Evolutionary conservation across 2,113 vertebrate genomes (phyloP), one percentile per base, ranked within the genome.

Genomic region (Catharus bicknelli): DNA sequence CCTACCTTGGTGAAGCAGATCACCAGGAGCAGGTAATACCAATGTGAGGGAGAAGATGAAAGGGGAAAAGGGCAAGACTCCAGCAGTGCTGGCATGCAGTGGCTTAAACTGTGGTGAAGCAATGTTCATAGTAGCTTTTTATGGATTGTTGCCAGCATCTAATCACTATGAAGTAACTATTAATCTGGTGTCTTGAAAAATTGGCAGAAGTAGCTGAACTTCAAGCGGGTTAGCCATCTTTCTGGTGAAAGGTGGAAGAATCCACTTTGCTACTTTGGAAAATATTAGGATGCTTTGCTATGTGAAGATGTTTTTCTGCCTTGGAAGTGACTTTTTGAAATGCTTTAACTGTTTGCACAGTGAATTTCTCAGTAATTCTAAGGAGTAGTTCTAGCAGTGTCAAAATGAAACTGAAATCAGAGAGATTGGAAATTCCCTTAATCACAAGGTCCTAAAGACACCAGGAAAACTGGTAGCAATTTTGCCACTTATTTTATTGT

Each of bases 131-230:
- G 47, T 55, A 1, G 6, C 26, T 43, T 80, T 30, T 67, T 85
- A 48, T 75, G 90, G 57, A 40, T 79, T 64, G 38, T 61, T 91
- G 63, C 58, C 50, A 69, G 9, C 25, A 40, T 91, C 42, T 83
- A 66, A 76, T 83, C 30, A 32, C n/a, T 47, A 8, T 57, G 59
- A 73, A 67, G 81, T 84, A 83, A 91, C 91, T 68, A 68, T 5
- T 30, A 87, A 84, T 47, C 23, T 75, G 48, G 30, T 50, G 21
- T 68, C 62, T 57, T 72, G 32, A 75, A 67, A 63, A 87, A 67
- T 27, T 72, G 85, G n/a, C 70, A 88, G 58, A 51, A 91, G 15
- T 63, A 95, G 48, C 57, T 58, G 84, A 75, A 75, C 43, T 59
- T 89, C 7, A 66, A 13, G 90, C 5, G 3, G 9, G 16, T 48